Base-by-base conservation (phyloP, 2,113 vertebrate species). In the Odocoileus hemionus region DNA sequence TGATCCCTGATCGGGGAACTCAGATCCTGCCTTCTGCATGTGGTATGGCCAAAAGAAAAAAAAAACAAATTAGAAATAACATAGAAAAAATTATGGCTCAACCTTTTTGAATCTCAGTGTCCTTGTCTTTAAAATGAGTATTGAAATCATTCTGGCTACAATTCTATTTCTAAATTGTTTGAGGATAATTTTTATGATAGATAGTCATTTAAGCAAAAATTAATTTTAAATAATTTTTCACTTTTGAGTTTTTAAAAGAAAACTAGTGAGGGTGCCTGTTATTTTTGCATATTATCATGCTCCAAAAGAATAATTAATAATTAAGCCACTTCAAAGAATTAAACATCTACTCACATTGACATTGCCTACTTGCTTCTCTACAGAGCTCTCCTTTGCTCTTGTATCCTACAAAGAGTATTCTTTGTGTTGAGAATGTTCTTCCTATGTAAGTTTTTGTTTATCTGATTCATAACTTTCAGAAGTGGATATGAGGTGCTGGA, bases 101-200 rank as follows among this genome's bases (percentile, higher is more conserved):
- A 50, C 28, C 10, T 92, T 92, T 83, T 45, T 92, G 74, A 95
- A 36, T 82, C 17, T 93, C 52, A 16, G 11, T 95, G 47, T 93
- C 54, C 30, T 97, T 28, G 61, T 70, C 57, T 87, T 15, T 95
- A 50, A 92, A 84, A n/a, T 96, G 60, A 92, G 3, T 30, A 85
- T 74, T 86, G 47, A 50, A 82, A 30, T 97, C 33, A 85, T 89
- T 87, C 43, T 93, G 79, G 30, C 15, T 96, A 21, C 80, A 80
- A 58, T 88, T 93, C 28, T 96, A 61, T 92, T 95, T 90, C 74
- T 90, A 55, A 95, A 87, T 60, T 83, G 30, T 64, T 28, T 78
- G 39, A 84, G 55, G 82, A 33, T 80, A 88, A 50, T 7, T 88
- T 88, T 95, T 47, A 89, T 84, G 36, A 74, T 93, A 3, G 39